Evolutionary conservation across 2,888 invertebrate genomes (phyloP).

Genomic region (Xylota sylvarum): DNA sequence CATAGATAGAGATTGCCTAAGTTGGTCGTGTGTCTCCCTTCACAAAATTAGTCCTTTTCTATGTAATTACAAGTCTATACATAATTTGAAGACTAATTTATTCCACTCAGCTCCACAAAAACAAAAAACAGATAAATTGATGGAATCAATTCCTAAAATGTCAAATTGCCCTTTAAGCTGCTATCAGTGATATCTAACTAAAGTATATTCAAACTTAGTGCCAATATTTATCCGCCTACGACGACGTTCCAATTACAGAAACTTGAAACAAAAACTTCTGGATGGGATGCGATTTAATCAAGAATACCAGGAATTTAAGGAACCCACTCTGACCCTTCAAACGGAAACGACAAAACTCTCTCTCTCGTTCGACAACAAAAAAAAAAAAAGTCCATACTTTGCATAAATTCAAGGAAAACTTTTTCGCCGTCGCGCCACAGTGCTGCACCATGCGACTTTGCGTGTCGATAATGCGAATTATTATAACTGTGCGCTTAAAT

Average conservation of each 20-base stretch:
- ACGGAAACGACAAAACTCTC: too few species aligned
- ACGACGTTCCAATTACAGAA: slow-evolving; percentile 16
- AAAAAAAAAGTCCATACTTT: slow-evolving; percentile 46
- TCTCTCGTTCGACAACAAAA: slow-evolving; percentile 14
- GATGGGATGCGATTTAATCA: slow-evolving; percentile 26
- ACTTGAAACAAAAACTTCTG: slow-evolving; percentile 14
- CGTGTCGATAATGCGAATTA: slow-evolving; percentile 76
- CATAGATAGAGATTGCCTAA: too few species aligned
- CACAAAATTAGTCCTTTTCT: too few species aligned
- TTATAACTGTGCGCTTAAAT: slow-evolving; percentile 60
- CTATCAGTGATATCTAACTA: neutral
- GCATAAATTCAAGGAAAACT: slow-evolving; percentile 56
- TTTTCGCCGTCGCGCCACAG: slow-evolving; percentile 25
- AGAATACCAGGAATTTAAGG: slow-evolving; percentile 21
- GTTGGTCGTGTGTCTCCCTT: too few species aligned
- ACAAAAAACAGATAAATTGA: too few species aligned
- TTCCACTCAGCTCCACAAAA: neutral
- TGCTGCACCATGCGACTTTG: slow-evolving; percentile 65
- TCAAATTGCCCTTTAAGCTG: neutral
- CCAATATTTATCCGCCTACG: slow-evolving; percentile 20
- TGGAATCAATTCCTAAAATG: neutral
- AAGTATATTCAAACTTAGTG: neutral
- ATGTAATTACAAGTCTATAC: too few species aligned
- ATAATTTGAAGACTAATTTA: neutral
- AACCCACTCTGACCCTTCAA: slow-evolving; percentile 23